These are phyloP conservation scores for Ictalurus furcatus DNA, from an alignment of 2,113 vertebrate species.

Conservation along the genomic window DNA sequence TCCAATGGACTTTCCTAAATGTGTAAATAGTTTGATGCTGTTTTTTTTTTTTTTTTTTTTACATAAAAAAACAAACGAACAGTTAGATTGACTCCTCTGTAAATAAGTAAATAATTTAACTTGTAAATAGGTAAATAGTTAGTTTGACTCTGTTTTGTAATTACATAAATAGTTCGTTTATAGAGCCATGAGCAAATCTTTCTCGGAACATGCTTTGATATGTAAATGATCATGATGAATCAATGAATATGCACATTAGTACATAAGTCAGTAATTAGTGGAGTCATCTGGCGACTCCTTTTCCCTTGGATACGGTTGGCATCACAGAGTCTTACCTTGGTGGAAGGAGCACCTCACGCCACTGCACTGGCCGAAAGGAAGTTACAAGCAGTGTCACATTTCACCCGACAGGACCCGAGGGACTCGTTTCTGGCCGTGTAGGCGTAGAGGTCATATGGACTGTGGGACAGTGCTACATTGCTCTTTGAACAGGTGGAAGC, in stretches of 20 bases:
- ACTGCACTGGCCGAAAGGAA: neutral
- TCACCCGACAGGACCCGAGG: slow-evolving; percentile 29
- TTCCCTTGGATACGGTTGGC: neutral
- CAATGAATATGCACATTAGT: neutral
- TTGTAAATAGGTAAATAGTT: neutral
- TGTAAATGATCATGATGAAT: neutral
- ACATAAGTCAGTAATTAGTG: neutral
- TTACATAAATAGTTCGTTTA: neutral
- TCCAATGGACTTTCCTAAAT: neutral
- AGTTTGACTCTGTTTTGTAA: neutral
- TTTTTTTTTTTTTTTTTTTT: neutral
- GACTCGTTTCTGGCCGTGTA: slow-evolving; percentile 21
- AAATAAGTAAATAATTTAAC: neutral
- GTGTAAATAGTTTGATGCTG: neutral
- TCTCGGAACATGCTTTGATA: neutral
- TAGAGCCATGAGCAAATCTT: neutral
- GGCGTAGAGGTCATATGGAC: slow-evolving; percentile 12
- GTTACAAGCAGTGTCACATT: slow-evolving; percentile 45
- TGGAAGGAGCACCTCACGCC: neutral
- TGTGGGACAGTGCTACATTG: slow-evolving; percentile 37
- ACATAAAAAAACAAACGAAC: neutral
- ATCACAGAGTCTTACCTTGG: neutral
- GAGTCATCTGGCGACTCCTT: neutral
- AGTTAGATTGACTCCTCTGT: too few species aligned
- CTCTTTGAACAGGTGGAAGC: slow-evolving; percentile 50